phyloP scores from a whole-genome alignment of 2,888 invertebrate species.

The Orgyia antiqua region DNA sequence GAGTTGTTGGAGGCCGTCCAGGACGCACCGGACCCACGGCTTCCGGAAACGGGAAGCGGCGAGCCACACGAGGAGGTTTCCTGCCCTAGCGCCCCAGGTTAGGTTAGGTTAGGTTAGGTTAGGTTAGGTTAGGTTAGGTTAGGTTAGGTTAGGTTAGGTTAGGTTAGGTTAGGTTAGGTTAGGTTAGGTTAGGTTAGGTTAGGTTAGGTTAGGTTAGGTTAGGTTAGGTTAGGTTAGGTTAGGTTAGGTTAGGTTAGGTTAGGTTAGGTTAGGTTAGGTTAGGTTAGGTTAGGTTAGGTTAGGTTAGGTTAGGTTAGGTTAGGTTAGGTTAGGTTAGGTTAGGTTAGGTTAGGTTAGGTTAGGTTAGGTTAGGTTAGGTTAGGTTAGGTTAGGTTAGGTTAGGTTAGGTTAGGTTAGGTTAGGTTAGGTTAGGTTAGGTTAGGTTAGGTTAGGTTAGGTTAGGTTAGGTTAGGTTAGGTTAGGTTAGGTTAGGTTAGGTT shows the following conservation, averaged over 20 bases:
- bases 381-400: constrained; percentile 4
- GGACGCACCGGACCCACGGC: no score
- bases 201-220: constrained; percentile 11
- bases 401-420: constrained; percentile 6
- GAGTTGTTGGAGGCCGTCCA: no score
- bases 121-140: constrained; percentile 5
- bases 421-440: constrained; percentile 10
- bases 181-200: constrained; percentile 14
- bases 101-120: constrained; percentile 5
- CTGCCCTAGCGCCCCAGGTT: no score
- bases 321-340: constrained; percentile 18
- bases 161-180: constrained; percentile 4
- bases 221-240: constrained; percentile 5
- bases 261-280: constrained; percentile 7
- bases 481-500: constrained; percentile 12
- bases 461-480: constrained; percentile 10
- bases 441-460: constrained; percentile 14
- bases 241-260: constrained; percentile 4
- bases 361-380: constrained; percentile 23
- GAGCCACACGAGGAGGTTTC: no score
- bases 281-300: constrained; percentile 3
- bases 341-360: constrained; percentile 10
- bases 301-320: constrained; percentile 9
- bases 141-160: constrained; percentile 5
- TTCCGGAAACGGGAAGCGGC: no score